Evolutionary conservation across 2,797 vertebrate genomes (phyloP), one percentile per base, ranked within the genome.

Genomic region (Monodelphis domestica): DNA sequence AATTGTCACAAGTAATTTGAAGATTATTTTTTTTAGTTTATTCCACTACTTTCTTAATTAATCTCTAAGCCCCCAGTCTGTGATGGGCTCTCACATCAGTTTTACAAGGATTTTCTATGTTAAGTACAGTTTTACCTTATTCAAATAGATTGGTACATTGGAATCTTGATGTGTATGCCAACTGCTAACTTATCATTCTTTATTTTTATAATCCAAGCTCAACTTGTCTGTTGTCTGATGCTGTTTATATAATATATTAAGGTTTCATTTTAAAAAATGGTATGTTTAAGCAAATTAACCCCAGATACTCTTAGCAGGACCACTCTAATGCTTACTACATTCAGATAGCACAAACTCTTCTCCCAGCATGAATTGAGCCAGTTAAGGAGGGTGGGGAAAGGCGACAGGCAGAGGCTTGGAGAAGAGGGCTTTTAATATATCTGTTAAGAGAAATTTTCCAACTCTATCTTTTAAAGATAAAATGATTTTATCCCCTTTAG

Each of bases 121-220:
- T 88, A 52, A 30, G 29, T 52, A 87, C 87, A 88, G 50, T 0
- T 91, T 95, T 45, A 24, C 54, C 38, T 56, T 89, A 84, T n/a
- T 55, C 29, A 78, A 91, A 89, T 87, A 92, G 24, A 93, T 57
- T 11, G 54, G 33, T 91, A 45, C 93, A 89, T 90, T 93, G 91
- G 94, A 90, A 91, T 90, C 88, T 88, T 94, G 78, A 26, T 6
- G 10, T 91, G 92, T 53, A 87, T 59, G 92, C 90, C 95, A 88
- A 63, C 94, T 94, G 70, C 96, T 91, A 91, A 90, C 53, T 91
- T 93, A 94, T 92, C 94, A 89, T 51, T 70, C n/a, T 38, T 54
- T 78, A 26, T 26, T 84, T 50, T 93, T 84, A 89, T 94, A 53
- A 14, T 84, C 2, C 53, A 89, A 93, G 63, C 90, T 95, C 54